Percentiles rank a stretch among this genome's conserved stretches.
Conservation (phyloP, 2,113 vertebrate genomes). For the Chiloscyllium plagiosum region DNA sequence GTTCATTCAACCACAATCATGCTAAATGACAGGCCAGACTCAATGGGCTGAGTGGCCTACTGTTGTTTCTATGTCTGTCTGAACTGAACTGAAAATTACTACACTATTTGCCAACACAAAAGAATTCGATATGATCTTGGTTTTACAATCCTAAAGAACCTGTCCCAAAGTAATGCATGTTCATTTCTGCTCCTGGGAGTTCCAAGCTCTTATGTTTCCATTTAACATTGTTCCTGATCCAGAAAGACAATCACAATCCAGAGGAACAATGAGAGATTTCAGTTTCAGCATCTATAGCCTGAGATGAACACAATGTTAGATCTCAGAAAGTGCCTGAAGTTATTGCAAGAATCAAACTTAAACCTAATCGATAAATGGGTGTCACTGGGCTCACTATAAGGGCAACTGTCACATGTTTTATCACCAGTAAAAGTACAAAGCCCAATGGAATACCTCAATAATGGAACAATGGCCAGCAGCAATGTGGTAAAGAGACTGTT, state of each 20-base stretch:
- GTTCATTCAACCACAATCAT: too few species aligned
- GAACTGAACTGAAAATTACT: not conserved
- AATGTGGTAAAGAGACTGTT: not conserved
- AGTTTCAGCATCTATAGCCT: not conserved
- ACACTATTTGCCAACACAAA: not conserved
- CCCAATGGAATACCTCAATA: not conserved
- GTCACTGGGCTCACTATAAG: not conserved
- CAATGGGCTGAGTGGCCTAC: too few species aligned
- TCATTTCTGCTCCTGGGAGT: not conserved
- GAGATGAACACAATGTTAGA: not conserved
- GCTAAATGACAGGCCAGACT: too few species aligned
- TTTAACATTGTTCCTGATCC: not conserved
- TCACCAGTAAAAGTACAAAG: not conserved
- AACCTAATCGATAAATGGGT: not conserved
- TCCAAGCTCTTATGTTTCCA: not conserved
- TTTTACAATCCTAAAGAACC: not conserved
- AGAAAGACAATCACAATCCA: not conserved
- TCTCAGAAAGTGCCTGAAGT: not conserved
- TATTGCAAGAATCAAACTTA: not conserved
- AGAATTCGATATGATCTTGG: not conserved
- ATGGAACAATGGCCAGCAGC: not conserved
- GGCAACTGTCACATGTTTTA: not conserved
- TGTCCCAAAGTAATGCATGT: not conserved
- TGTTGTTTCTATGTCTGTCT: too few species aligned
- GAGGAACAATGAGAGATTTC: not conserved